phyloP scores from a whole-genome alignment of 2,888 invertebrate species.

The Campaea margaritaria region DNA sequence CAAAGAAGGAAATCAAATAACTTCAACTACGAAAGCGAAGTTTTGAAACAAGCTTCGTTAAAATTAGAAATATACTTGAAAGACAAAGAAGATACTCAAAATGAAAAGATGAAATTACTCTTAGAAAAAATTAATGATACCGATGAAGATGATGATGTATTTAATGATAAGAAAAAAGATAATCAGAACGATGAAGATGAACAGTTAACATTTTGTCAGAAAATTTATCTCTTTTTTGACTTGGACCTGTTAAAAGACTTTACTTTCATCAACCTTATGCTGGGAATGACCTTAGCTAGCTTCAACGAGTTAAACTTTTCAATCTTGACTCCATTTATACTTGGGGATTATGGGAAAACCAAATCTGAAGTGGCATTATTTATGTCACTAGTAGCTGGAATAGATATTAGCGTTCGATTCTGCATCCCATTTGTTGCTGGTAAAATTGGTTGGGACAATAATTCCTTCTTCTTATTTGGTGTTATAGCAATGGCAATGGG shows the following conservation, averaged over 20 bases:
- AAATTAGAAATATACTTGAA: conserved; percentile 81
- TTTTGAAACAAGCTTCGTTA: conserved; percentile 83
- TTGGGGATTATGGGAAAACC: conserved; percentile 87
- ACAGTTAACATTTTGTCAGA: conserved; percentile 78
- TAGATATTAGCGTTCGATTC: conserved; percentile 88
- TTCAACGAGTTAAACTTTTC: conserved; percentile 91
- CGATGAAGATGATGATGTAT: conserved; percentile 66
- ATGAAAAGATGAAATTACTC: conserved; percentile 65
- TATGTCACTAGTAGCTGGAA: conserved; percentile 88
- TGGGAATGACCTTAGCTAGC: conserved; percentile 89
- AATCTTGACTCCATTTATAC: conserved; percentile 89
- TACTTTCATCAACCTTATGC: conserved; percentile 89
- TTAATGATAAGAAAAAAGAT: conserved; percentile 53
- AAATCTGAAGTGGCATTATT: conserved; percentile 87
- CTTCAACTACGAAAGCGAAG: conserved; percentile 86
- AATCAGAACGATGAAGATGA: conserved; percentile 57
- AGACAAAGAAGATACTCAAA: conserved; percentile 63
- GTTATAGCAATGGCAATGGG: conserved; percentile 88
- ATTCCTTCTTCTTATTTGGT: conserved; percentile 89
- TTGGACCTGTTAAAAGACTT: conserved; percentile 88
- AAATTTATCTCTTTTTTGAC: conserved; percentile 88
- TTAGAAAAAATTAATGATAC: conserved; percentile 57
- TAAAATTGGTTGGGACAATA: conserved; percentile 89
- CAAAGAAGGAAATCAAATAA: conserved; percentile 81
- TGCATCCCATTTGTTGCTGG: conserved; percentile 88